A percentile compares a stretch with the other conserved stretches of the same genome.
phyloP scores from a whole-genome alignment of 2,113 vertebrate species.

The Morphnarchus princeps region DNA sequence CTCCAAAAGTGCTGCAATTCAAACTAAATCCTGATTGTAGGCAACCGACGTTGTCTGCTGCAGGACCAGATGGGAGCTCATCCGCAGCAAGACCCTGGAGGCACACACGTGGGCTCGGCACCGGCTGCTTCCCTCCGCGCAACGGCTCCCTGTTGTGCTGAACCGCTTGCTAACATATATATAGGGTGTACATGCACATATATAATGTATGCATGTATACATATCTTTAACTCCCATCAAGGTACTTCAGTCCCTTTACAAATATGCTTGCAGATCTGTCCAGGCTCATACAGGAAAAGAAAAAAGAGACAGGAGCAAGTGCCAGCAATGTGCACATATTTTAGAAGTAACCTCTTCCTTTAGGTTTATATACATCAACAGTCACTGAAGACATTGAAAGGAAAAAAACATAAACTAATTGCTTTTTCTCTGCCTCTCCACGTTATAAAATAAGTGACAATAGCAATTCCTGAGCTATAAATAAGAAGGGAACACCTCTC shows the following conservation, averaged over 20 bases:
- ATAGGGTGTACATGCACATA: background rate
- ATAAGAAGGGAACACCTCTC: background rate
- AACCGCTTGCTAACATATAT: background rate
- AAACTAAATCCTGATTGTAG: background rate
- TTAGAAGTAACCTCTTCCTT: background rate
- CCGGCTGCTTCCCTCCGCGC: background rate
- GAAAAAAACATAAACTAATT: background rate
- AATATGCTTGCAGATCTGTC: background rate
- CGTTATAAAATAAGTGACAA: background rate
- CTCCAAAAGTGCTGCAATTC: background rate
- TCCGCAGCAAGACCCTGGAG: background rate
- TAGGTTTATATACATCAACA: background rate
- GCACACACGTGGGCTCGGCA: fast-evolving
- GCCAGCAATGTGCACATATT: fast-evolving
- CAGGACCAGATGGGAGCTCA: background rate
- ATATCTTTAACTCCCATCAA: background rate
- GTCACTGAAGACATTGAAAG: background rate
- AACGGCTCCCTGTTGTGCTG: background rate
- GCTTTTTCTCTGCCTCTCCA: background rate
- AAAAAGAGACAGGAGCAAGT: background rate
- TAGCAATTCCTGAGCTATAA: background rate
- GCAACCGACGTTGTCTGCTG: background rate
- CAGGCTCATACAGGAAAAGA: background rate
- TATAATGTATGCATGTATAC: background rate
- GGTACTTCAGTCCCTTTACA: background rate